Conservation (phyloP, 2,113 vertebrate species). For the Podilymbus podiceps region DNA sequence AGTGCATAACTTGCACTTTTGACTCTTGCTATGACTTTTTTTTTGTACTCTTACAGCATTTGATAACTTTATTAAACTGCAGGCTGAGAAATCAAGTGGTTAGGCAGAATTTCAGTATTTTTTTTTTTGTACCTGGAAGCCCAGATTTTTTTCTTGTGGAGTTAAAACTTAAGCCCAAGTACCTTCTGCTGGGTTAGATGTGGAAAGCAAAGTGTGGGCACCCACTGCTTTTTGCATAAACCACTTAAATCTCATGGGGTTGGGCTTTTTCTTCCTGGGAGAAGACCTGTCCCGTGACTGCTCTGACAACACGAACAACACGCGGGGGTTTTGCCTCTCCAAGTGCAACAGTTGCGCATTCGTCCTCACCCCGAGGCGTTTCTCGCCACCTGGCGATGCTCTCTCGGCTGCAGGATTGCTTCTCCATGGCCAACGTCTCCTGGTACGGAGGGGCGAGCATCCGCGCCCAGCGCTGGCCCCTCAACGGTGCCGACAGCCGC, state of each 20-base stretch:
- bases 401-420: slow-evolving; percentile 80
- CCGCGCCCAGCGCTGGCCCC: slow-evolving; percentile 81
- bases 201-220: background rate
- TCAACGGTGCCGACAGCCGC: slow-evolving; percentile 77
- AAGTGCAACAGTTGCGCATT: accelerated
- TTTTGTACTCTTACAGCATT: accelerated
- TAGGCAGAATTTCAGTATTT: background rate
- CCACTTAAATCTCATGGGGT: accelerated
- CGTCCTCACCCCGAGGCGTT: accelerated
- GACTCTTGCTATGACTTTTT: background rate
- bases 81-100: no score
- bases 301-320: background rate
- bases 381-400: accelerated
- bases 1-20: background rate
- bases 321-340: background rate
- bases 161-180: background rate
- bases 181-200: background rate
- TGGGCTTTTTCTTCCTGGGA: background rate
- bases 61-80: background rate
- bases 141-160: background rate
- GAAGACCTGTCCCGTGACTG: accelerated
- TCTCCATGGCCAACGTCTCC: slow-evolving; percentile 89
- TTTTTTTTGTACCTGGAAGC: background rate
- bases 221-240: background rate
- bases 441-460: slow-evolving; percentile 87